Conservation (phyloP, 2,113 vertebrate genomes). For the Saccopteryx bilineata region DNA sequence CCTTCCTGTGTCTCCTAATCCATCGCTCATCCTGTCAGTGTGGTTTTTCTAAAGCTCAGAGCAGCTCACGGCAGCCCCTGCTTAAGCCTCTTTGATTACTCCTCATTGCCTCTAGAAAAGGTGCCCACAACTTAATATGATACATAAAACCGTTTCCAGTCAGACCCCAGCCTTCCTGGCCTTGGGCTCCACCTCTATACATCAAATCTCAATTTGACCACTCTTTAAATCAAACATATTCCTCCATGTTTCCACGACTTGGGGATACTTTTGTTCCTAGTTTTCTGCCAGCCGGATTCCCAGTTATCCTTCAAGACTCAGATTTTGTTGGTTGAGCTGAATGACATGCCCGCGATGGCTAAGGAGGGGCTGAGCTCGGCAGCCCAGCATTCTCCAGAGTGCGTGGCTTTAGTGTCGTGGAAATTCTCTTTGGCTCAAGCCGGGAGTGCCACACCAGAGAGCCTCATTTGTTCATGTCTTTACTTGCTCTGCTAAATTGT, state of each 20-base stretch:
- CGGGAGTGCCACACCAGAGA: slow-evolving; percentile 38
- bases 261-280: background rate
- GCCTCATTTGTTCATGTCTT: slow-evolving; percentile 32
- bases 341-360: rapidly evolving
- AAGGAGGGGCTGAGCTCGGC: background rate
- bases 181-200: too few relatives aligned
- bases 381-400: rapidly evolving
- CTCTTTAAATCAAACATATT: background rate
- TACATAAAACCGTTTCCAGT: background rate
- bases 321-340: background rate
- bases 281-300: background rate
- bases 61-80: background rate
- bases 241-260: background rate
- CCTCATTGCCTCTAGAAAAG: background rate
- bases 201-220: background rate
- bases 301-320: background rate
- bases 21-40: too few relatives aligned
- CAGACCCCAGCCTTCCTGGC: background rate
- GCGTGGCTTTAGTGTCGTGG: background rate
- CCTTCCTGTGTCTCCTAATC: background rate
- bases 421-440: slow-evolving; percentile 40
- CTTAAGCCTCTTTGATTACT: background rate
- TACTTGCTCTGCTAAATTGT: slow-evolving; percentile 72
- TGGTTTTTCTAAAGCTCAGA: background rate
- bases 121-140: background rate